Evolutionary conservation across 1,140 invertebrate genomes (phyloP), one percentile per base, ranked within the genome.

Genomic region (Nylanderia fulva): DNA sequence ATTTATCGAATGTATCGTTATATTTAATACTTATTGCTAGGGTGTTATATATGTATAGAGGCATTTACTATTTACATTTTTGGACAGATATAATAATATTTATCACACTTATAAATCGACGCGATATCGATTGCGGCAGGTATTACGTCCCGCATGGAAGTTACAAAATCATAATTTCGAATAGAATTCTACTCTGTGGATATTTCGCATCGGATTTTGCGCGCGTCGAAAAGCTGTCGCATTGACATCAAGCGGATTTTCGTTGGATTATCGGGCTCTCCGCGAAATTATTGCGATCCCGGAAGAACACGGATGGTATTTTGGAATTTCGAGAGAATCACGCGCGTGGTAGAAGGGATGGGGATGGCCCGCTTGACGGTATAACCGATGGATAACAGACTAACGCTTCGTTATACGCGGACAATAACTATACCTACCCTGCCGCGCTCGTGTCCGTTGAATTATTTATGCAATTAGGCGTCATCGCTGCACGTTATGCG

Each of bases 381-480:
- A 90, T 91, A 91, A 91, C 90, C 90, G 89, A 89, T 88, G 89
- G 85, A 88, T 90, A 92, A 91, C 91, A 91, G 90, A 90, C 90
- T 87, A 90, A 92, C 90, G 90, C 91, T 92, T 91, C 90, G 90
- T 91, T 91, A 91, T 92, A 87, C 82, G 85, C 87, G 85, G 69
- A 87, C 88, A 90, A 91, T 92, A 92, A 91, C 87, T 91, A 90
- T 88, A 92, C 79, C 79, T 80, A 85, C 87, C 64, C 42, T 45
- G 52, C 66, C 86, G 84, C 77, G 89, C 76, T 82, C 88, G 85
- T 90, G 85, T 88, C 88, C 88, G 89, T 92, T 93, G 92, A 92
- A 93, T 93, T 93, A 93, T 93, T 93, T 92, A 93, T 93, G 91
- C 90, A 93, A 93, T 93, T 93, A 92, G 91, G 88, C 85, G 86